Conservation (phyloP, 1,140 invertebrate genomes). For the Pinna nobilis region DNA sequence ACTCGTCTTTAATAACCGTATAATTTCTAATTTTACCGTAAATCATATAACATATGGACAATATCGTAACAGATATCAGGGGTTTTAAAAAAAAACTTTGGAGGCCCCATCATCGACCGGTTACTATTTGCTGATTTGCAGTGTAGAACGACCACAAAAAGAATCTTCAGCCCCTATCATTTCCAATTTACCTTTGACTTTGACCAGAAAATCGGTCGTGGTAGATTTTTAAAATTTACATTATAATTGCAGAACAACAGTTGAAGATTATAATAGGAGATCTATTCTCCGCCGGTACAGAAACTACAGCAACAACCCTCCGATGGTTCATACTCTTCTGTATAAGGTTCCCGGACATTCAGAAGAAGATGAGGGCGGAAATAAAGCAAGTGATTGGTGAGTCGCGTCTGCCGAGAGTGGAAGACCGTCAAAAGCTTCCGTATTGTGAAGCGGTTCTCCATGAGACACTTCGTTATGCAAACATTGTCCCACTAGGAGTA, state of each 20-base stretch:
- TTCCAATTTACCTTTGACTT: neutral
- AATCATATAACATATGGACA: too few species aligned
- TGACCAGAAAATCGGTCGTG: neutral
- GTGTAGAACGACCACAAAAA: neutral
- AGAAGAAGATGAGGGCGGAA: slow-evolving; percentile 88
- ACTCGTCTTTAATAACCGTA: too few species aligned
- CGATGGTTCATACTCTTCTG: slow-evolving; percentile 91
- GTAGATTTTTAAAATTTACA: neutral
- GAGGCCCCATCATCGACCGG: too few species aligned
- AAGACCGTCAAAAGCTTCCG: slow-evolving; percentile 42
- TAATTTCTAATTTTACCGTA: too few species aligned
- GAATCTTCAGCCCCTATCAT: neutral
- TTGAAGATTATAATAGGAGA: slow-evolving; percentile 75
- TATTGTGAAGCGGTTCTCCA: slow-evolving; percentile 48
- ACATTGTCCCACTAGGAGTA: slow-evolving; percentile 63
- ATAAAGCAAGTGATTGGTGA: slow-evolving; percentile 78
- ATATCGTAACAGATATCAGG: neutral
- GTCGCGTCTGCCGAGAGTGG: slow-evolving; percentile 28
- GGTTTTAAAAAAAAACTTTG: too few species aligned
- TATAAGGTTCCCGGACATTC: slow-evolving; percentile 83
- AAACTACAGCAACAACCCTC: slow-evolving; percentile 89
- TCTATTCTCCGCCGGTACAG: slow-evolving; percentile 91
- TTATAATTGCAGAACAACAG: slow-evolving; percentile 43
- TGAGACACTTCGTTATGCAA: slow-evolving; percentile 38
- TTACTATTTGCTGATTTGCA: neutral